These are phyloP conservation scores for Uropsilus gracilis DNA, from an alignment of 2,113 vertebrate genomes.

Conservation along the genomic window DNA sequence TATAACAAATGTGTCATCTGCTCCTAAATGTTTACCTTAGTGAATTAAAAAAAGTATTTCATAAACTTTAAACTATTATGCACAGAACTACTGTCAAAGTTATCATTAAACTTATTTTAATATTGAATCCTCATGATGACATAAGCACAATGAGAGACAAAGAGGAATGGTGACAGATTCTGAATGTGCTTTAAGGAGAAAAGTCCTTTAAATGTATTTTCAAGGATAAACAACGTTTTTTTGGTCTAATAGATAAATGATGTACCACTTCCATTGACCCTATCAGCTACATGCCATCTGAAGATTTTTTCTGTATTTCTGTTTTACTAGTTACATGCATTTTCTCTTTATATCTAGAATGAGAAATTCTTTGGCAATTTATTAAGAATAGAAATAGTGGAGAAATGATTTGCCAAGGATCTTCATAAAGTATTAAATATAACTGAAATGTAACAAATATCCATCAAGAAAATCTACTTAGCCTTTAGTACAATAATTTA, in stretches of 20 bases:
- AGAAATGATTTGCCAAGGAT: neutral
- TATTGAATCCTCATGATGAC: neutral
- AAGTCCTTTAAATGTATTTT: neutral
- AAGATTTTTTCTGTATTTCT: neutral
- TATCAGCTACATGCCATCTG: neutral
- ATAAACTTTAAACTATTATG: neutral
- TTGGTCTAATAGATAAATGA: neutral
- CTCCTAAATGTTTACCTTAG: neutral
- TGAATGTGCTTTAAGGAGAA: neutral
- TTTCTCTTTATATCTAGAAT: neutral
- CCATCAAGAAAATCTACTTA: neutral
- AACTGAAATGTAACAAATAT: neutral
- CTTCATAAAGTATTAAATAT: neutral
- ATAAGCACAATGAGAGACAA: conserved; percentile 33
- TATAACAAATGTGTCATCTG: neutral
- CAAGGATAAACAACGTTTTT: neutral
- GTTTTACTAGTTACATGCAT: neutral
- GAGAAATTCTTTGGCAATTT: neutral
- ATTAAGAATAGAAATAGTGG: neutral
- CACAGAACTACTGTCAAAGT: conserved; percentile 1
- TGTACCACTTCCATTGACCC: neutral
- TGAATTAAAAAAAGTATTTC: neutral
- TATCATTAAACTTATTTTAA: neutral
- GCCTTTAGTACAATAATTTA: neutral
- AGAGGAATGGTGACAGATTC: neutral